Conservation (phyloP, 2,113 vertebrate species). For the Columba janthina region DNA sequence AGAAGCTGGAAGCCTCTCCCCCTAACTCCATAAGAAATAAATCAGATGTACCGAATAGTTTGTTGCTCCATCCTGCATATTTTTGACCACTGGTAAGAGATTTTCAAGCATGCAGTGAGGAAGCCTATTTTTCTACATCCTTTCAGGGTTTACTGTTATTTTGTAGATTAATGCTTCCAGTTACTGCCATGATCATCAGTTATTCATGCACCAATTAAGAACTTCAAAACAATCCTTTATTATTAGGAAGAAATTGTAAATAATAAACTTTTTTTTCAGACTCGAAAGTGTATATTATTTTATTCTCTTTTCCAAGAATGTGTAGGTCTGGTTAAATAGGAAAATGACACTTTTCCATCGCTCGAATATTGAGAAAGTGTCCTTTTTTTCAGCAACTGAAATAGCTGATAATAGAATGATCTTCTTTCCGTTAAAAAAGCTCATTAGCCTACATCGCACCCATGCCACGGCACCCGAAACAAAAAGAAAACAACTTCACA, state of each 20-base stretch:
- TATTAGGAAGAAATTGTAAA: background rate
- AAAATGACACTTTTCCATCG: background rate
- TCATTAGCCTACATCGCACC: background rate
- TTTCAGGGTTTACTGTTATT: background rate
- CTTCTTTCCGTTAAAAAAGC: background rate
- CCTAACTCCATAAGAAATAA: background rate
- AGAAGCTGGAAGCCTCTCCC: background rate
- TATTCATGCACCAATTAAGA: background rate
- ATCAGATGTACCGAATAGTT: background rate
- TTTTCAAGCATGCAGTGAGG: background rate
- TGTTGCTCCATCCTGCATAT: background rate
- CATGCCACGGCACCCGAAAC: background rate
- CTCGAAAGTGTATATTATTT: background rate
- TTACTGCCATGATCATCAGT: background rate
- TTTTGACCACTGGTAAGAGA: background rate
- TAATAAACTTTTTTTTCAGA: background rate
- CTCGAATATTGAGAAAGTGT: background rate
- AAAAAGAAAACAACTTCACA: background rate
- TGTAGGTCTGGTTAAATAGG: background rate
- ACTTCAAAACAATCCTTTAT: background rate
- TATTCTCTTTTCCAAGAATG: background rate
- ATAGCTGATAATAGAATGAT: background rate
- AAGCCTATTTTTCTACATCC: background rate
- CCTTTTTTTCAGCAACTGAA: background rate
- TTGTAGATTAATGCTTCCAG: background rate